Base-by-base conservation (phyloP, 2,888 invertebrate species). In the Drosophila ezoana region DNA sequence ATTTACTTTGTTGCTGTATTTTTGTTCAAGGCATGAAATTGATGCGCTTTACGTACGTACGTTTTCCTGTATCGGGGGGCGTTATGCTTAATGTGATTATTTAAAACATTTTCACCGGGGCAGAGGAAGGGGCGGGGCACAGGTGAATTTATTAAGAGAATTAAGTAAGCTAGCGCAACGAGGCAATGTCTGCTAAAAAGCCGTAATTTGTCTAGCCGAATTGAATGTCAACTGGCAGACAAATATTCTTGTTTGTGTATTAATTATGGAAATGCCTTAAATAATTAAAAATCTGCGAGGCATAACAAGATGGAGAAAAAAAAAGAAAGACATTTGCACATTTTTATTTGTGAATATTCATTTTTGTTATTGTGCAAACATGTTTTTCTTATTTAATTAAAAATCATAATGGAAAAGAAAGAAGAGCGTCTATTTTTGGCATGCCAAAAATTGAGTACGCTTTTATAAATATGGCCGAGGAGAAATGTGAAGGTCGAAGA, bases 1-100 rank as follows among this genome's bases (percentile, higher is more conserved):
- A 58, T 54, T 49, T 49, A 37, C 41, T 23, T 51, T 56, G 18
- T 49, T 68, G 28, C n/a, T 44, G 65, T 70, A 54, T 72, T 73
- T 72, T 47, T 71, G 79, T 85, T 81, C 79, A 85, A 74, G 83
- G 85, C 87, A 83, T 87, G 87, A 83, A 83, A 83, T 83, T 83
- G 87, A 84, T 84, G 80, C 79, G 87, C 72, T 85, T 74, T 73
- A 70, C n/a, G n/a, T 75, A 64, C 61, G 65, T 57, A 44, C 48
- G 68, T 33, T 54, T 49, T 28, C 32, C 38, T 41, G 45, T 33
- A 18, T 23, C 23, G 5, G 23, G 5, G 63, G 43, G 57, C 61
- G 75, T 78, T 56, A 70, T 76, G 75, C 81, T 84, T 87, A 82
- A 82, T 84, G 87, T 82, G 87, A 87, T 82, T 82, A 82, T 87